These are phyloP conservation scores for Hippocampus comes DNA, from an alignment of 2,113 vertebrate genomes.

Conservation along the genomic window DNA sequence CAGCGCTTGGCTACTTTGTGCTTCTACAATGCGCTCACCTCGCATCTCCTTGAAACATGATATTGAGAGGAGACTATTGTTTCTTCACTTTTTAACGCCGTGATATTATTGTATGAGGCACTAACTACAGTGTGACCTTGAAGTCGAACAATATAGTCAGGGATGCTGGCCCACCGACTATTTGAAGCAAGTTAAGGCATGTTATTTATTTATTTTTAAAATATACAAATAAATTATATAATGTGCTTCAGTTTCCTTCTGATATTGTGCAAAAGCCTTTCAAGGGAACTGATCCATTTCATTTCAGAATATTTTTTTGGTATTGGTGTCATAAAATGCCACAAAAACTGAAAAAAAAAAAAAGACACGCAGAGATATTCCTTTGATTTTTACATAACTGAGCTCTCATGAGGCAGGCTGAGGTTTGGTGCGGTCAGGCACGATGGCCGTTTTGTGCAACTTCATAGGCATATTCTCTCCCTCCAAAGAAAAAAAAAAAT, in stretches of 20 bases:
- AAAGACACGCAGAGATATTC: background rate
- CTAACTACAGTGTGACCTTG: background rate
- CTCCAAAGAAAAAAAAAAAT: background rate
- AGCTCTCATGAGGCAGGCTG: background rate
- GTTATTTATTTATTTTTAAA: no score
- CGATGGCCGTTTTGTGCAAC: background rate
- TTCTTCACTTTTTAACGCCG: background rate
- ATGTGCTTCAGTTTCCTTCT: background rate
- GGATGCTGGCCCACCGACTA: background rate
- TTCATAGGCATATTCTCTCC: background rate
- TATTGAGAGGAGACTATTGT: background rate
- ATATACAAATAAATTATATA: background rate
- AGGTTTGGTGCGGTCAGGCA: background rate
- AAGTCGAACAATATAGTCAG: background rate
- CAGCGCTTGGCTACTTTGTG: slow-evolving; percentile 46
- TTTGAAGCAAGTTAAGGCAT: background rate
- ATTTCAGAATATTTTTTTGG: background rate
- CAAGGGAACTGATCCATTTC: background rate
- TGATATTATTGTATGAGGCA: background rate
- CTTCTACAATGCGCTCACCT: slow-evolving; percentile 38
- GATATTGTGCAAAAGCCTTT: background rate
- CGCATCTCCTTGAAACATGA: slow-evolving; percentile 15
- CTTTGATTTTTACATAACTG: background rate
- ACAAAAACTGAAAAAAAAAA: background rate
- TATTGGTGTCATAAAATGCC: background rate